phyloP scores from a whole-genome alignment of 2,797 vertebrate genomes.

The Gouania willdenowi region DNA sequence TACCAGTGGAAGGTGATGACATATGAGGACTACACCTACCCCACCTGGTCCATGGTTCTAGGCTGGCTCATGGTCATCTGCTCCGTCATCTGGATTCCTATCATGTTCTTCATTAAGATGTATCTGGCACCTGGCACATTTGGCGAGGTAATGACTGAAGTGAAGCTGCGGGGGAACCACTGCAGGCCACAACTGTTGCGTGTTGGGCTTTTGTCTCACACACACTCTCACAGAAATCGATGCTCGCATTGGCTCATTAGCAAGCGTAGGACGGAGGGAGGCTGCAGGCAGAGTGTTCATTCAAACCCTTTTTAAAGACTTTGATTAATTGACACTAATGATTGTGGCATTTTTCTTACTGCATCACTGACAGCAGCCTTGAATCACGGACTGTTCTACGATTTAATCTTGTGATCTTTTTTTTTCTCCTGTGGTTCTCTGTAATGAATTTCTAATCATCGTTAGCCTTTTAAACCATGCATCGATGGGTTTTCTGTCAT shows the following conservation, averaged over 20 bases:
- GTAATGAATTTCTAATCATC: neutral
- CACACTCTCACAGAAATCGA: constrained; percentile 26
- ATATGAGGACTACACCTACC: constrained; percentile 93
- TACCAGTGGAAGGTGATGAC: constrained; percentile 98
- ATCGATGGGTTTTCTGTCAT: too few species aligned
- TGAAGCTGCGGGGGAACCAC: neutral
- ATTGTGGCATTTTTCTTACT: constrained; percentile 10
- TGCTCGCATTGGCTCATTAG: constrained; percentile 48
- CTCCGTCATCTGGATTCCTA: constrained; percentile 98
- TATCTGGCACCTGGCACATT: constrained; percentile 89
- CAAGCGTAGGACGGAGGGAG: constrained; percentile 15
- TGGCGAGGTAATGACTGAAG: constrained; percentile 81
- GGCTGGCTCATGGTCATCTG: constrained; percentile 97
- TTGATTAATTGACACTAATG: constrained; percentile 48
- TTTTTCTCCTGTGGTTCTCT: neutral
- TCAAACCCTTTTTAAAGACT: constrained; percentile 38
- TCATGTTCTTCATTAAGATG: constrained; percentile 99
- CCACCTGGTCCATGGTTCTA: constrained; percentile 95
- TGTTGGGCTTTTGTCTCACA: constrained; percentile 16
- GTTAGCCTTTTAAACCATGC: neutral
- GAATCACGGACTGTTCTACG: constrained; percentile 3
- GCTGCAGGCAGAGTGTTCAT: constrained; percentile 43
- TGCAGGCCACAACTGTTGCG: constrained; percentile 1
- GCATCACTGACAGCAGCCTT: constrained; percentile 17
- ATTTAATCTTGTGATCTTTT: too few species aligned